Base-by-base conservation (phyloP, 2,888 invertebrate genomes). In the Suillia variegata region DNA sequence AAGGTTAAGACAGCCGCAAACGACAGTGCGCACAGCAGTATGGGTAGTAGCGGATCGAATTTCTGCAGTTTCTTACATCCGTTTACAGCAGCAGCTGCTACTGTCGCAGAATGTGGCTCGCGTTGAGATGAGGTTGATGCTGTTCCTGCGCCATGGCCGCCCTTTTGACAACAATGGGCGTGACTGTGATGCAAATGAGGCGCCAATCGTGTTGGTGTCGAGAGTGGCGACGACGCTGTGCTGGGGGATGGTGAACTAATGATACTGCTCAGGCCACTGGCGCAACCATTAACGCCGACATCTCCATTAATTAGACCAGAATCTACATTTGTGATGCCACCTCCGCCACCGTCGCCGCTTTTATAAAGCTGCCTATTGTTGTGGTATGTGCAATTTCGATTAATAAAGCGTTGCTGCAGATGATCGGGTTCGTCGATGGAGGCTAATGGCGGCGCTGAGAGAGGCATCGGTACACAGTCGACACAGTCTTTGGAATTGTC, bases 1-100 rank as follows among this genome's bases (percentile, higher is more conserved):
- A 90, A 85, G 12, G 90, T 89, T 88, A 92, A 90, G 26, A 91
- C 92, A 26, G 90, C 89, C 60, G 91, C 90, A 83, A 92, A 92
- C 10, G 91, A 91, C 63, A 91, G 83, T 66, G 92, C 85, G 82
- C 91, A 92, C 65, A 90, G 83, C 50, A 89, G 87, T 31, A 90
- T 87, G 0, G 92, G 91, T 73, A 79, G 69, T 54, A 77, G 74
- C 54, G 77, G 77, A 78, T 80, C 81, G 59, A 75, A 76, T 78
- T 80, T 80, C 74, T 80, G 77, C 62, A 68, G 61, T 67, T 77
- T 77, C 71, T 80, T 80, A 73, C 74, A 78, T 70, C 74, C 74
- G 68, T 64, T 61, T 48, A 58, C 20, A 20, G 45, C 18, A 18
- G 45, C 3, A 5, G 60, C 10, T 26, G 59, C 22, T 49, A 53